A percentile compares a stretch with the other conserved stretches of the same genome.
phyloP scores from a whole-genome alignment of 2,797 vertebrate genomes.

The Myotis pilosus region DNA sequence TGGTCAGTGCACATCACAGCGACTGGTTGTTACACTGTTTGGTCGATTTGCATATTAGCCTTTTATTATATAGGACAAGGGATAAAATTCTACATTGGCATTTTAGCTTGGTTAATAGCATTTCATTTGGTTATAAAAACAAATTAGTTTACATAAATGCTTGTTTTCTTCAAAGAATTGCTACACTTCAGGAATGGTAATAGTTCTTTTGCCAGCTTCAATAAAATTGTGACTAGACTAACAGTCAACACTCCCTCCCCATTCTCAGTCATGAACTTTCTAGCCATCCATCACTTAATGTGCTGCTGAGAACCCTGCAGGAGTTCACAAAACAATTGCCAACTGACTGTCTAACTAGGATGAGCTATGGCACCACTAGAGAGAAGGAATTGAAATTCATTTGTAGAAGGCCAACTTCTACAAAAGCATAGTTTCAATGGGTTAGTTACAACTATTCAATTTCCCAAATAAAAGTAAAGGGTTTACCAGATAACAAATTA shows the following conservation, averaged over 20 bases:
- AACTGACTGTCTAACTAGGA: constrained; percentile 50
- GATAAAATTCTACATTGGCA: neutral
- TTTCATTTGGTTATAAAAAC: constrained; percentile 7
- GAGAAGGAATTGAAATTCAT: constrained; percentile 55
- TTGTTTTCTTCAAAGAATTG: constrained; percentile 23
- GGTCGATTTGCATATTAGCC: too few species aligned
- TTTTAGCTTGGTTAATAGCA: neutral
- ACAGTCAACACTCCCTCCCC: neutral
- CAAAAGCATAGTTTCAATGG: constrained; percentile 54
- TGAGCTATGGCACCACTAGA: constrained; percentile 58
- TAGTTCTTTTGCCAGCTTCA: constrained; percentile 26
- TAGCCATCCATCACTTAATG: constrained; percentile 56
- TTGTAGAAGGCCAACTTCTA: constrained; percentile 53
- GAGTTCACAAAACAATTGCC: constrained; percentile 49
- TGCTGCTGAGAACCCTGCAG: constrained; percentile 56
- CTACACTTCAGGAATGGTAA: constrained; percentile 1
- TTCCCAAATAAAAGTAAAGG: constrained; percentile 56
- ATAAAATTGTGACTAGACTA: neutral
- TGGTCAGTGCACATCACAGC: too few species aligned
- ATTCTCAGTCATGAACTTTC: neutral
- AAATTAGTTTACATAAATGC: constrained; percentile 24
- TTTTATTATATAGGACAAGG: neutral
- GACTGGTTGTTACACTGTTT: too few species aligned
- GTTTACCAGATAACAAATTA: constrained; percentile 27
- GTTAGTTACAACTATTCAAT: constrained; percentile 62